Percentiles rank a stretch among this genome's conserved stretches.
These are phyloP conservation scores for Helicoverpa armigera DNA, from an alignment of 1,140 invertebrate genomes.

Conservation along the genomic window DNA sequence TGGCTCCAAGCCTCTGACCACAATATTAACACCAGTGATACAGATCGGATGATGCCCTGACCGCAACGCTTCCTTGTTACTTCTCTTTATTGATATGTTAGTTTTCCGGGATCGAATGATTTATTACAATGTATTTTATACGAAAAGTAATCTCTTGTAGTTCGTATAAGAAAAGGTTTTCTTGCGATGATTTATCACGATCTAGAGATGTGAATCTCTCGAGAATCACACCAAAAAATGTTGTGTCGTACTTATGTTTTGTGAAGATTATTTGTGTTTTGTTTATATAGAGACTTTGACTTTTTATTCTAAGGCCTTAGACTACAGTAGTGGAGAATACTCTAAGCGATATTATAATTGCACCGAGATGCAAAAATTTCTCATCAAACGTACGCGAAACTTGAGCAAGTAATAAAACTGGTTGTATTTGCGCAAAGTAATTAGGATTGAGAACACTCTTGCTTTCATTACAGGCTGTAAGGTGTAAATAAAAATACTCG, in stretches of 20 bases:
- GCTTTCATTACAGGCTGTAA: conserved; percentile 40
- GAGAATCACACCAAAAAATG: not conserved
- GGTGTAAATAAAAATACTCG: conserved; percentile 33
- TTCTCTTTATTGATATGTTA: conserved; percentile 40
- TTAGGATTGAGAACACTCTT: conserved; percentile 44
- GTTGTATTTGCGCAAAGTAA: conserved; percentile 36
- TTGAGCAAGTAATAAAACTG: conserved; percentile 31
- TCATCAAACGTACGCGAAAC: conserved; percentile 20
- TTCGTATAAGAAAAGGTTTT: not conserved
- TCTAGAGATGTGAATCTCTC: not conserved
- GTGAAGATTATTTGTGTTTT: no score
- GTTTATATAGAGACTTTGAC: not conserved
- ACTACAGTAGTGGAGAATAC: not conserved
- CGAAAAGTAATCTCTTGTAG: not conserved
- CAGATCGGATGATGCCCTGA: conserved; percentile 53
- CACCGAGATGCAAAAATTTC: conserved; percentile 13
- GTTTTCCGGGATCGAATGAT: conserved; percentile 15
- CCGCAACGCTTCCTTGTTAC: conserved; percentile 54
- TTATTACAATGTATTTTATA: conserved; percentile 1
- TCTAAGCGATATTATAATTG: not conserved
- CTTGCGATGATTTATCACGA: not conserved
- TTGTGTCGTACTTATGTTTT: no score
- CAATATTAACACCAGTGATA: conserved; percentile 48
- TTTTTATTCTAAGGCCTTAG: not conserved
- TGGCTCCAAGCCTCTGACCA: conserved; percentile 25